Evolutionary conservation across 2,113 vertebrate species (phyloP), one percentile per base, ranked within the genome.

Genomic region (Corapipo altera): DNA sequence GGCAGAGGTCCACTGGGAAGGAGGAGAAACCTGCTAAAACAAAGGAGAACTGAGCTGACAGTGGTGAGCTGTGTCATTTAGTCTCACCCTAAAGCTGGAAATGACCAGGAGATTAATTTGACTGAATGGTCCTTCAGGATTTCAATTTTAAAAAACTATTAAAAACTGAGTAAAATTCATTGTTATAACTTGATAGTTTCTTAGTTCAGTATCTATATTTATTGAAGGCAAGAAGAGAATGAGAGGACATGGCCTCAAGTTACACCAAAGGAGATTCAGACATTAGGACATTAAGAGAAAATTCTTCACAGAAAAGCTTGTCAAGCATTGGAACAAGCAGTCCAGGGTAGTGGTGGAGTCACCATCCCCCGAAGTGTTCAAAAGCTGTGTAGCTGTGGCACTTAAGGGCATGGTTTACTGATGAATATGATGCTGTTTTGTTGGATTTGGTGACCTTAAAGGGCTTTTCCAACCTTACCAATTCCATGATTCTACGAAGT

Each of bases 61-160:
- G 46, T 21, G 22, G 21, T 0, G 2, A 37, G 28, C 64, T 72
- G 44, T 26, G 24, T 44, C 49, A 69, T 4, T 0, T 9, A 12
- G 49, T 21, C 52, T 49, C 58, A 33, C 64, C 70, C 48, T 26
- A 28, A 39, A 73, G 54, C 48, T 58, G n/a, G 32, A 18, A 58
- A 21, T 58, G 30, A 48, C 57, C 14, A 41, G 73, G 41, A 48
- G 65, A 32, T 66, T 73, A 13, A 18, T 51, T 48, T 54, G 74
- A 41, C 55, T 91, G 54, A 73, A 26, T 41, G 30, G 35, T 54
- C 48, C 69, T 66, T 51, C 33, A 24, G 37, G 30, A 61, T 76
- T 79, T 33, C 18, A 24, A 51, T 26, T 26, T 51, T 51, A 8
- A 27, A 51, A 51, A 51, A 51, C 17, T 55, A 55, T 32, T 5